Conservation (phyloP, 2,888 invertebrate species). For the Tiphia femorata region DNA sequence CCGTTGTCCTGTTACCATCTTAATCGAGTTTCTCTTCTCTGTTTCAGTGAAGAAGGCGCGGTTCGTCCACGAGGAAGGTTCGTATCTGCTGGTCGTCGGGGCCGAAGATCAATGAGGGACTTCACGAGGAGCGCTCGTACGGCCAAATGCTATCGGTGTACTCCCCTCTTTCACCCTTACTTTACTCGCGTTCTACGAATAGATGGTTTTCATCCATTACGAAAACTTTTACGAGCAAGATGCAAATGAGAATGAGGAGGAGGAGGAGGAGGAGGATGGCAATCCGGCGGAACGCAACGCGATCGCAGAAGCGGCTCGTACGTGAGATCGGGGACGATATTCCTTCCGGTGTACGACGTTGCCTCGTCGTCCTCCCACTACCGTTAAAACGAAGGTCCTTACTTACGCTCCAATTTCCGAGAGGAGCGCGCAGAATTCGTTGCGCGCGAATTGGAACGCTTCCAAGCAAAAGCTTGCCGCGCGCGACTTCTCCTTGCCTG, state of each 20-base stretch:
- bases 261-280: no score
- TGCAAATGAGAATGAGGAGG: constrained; percentile 10
- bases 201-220: constrained; percentile 3
- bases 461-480: constrained; percentile 38
- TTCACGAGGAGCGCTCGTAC: not conserved
- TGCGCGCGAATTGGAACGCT: constrained; percentile 34
- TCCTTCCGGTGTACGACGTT: no score
- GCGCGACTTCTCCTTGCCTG: constrained; percentile 38
- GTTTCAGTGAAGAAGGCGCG: constrained; percentile 92
- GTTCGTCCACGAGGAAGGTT: constrained; percentile 87
- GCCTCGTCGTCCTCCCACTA: no score
- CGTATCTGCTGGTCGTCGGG: constrained; percentile 62
- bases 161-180: no score
- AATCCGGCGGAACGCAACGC: no score
- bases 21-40: constrained; percentile 58
- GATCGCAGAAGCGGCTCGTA: no score
- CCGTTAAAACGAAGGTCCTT: constrained; percentile 18
- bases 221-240: constrained; percentile 26
- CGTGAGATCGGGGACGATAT: no score
- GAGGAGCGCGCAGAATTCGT: constrained; percentile 36
- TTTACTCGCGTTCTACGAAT: no score
- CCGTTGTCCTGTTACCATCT: no score
- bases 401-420: constrained; percentile 38
- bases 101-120: not conserved
- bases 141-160: constrained; percentile 1